Base-by-base conservation (phyloP, 2,888 invertebrate species). In the Pseudococcus jackbeardsleyi region DNA sequence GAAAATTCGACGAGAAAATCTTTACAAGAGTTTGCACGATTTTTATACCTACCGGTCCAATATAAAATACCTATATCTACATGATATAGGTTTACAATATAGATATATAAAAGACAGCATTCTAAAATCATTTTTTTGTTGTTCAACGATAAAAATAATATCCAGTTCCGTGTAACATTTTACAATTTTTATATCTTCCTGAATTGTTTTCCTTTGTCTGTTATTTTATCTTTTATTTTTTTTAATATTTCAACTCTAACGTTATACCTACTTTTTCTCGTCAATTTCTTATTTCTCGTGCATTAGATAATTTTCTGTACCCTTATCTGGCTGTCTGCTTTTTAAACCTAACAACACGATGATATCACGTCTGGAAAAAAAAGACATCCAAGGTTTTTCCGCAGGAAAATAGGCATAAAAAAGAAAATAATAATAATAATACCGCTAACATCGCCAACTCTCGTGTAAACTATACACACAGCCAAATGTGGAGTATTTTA, bases 161-260 rank as follows among this genome's bases (percentile, higher is more conserved):
- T 15, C 68, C 68, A 72, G 68, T 72, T 72, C 68, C 68, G 68
- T 33, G 68, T 72, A 72, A 72, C 68, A 72, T 72, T 72, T 72
- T 72, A 33, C 68, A 72, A 72, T 72, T 72, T 72, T 72, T 72
- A 72, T 72, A 72, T 26, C 68, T 72, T 64, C 68, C 68, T 33
- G 68, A 72, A 72, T 72, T 33, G 68, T 72, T 72, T 72, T 72
- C 68, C 68, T 72, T 72, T 72, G 68, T 72, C 68, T 72, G 68
- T 72, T 72, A 72, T 72, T 72, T 26, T 72, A 72, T 72, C 68
- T 72, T 72, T 72, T 72, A 72, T 72, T 72, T 72, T 72, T 26
- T 72, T 72, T 72, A 72, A 72, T 72, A 72, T 72, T 72, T 72
- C 68, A 72, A 72, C 22, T 33, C 33, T 33, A 22, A 72, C 26